Evolutionary conservation across 2,888 invertebrate species (phyloP).

Genomic region (Chloroclysta siterata): DNA sequence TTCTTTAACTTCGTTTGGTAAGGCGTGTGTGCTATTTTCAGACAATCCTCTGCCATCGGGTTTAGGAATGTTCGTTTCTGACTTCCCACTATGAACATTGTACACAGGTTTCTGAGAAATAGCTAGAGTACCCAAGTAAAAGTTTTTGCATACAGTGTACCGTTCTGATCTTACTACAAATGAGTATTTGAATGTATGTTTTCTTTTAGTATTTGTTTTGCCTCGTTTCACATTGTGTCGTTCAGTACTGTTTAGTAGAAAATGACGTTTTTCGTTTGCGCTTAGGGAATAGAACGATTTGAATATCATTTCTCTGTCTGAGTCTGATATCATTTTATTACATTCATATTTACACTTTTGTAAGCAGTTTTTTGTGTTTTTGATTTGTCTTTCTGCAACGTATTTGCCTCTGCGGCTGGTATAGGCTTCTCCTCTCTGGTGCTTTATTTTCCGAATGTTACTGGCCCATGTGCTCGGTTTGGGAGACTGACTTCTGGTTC

Average conservation of each 20-base stretch:
- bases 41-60: constrained; percentile 75
- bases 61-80: constrained; percentile 75
- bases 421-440: constrained; percentile 76
- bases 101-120: constrained; percentile 80
- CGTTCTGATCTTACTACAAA: constrained; percentile 67
- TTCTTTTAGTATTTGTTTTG: constrained; percentile 57
- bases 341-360: constrained; percentile 74
- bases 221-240: constrained; percentile 63
- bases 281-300: constrained; percentile 75
- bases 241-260: constrained; percentile 74
- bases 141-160: constrained; percentile 75
- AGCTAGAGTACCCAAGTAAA: constrained; percentile 75
- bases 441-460: constrained; percentile 72
- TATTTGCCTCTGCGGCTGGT: constrained; percentile 72
- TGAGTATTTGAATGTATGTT: constrained; percentile 75
- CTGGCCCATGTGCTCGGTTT: constrained; percentile 76
- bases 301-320: constrained; percentile 72
- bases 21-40: constrained; percentile 65
- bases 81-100: constrained; percentile 75
- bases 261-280: constrained; percentile 76
- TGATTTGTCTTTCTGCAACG: constrained; percentile 68
- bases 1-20: constrained; percentile 69
- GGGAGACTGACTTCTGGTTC: constrained; percentile 58
- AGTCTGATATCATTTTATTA: constrained; percentile 68
- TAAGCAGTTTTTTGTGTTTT: constrained; percentile 72